Evolutionary conservation across 2,113 vertebrate genomes (phyloP), one percentile per base, ranked within the genome.

Genomic region (cat (Felis catus)): DNA sequence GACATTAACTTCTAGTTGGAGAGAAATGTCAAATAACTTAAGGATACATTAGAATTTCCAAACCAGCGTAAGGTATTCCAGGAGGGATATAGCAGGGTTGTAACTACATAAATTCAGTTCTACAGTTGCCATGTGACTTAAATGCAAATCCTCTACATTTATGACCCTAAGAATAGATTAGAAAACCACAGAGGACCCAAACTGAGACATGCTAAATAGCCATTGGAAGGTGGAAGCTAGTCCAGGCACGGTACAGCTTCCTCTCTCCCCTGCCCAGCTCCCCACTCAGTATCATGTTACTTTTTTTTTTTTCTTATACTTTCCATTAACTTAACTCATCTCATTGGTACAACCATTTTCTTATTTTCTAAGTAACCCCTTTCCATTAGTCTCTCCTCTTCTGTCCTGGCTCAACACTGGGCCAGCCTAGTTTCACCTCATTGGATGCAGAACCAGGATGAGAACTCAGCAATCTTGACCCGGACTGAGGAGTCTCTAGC

Each of bases 11-110:
- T 94, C 55, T 70, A 68, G 31, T 45, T 48, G 9, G 25, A 94
- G 65, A 95, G 39, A 95, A 96, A 48, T 65, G 91, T 65, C 85
- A 89, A 14, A 55, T 71, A 89, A 88, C 33, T 68, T 71, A 86
- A 45, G 65, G 51, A 23, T 82, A 25, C 19, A 41, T 68, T 95
- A 83, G 41, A 79, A 83, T 83, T 95, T 81, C 48, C 76, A 88
- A 90, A 51, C 29, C 80, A 71, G 15, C 15, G 3, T 66, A 80
- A 94, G 15, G 5, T 86, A 93, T 92, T 74, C 58, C 48, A 76
- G 14, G 80, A 96, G 68, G 87, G 23, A 61, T 31, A 21, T 4
- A 73, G 48, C 73, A 48, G 71, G 61, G 12, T 51, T 58, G 21
- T 39, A 95, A 33, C 15, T 4, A 11, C 6, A 0, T 90, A 74